These are phyloP conservation scores for Scrobipalpa costella DNA, from an alignment of 2,888 invertebrate genomes.

Conservation along the genomic window DNA sequence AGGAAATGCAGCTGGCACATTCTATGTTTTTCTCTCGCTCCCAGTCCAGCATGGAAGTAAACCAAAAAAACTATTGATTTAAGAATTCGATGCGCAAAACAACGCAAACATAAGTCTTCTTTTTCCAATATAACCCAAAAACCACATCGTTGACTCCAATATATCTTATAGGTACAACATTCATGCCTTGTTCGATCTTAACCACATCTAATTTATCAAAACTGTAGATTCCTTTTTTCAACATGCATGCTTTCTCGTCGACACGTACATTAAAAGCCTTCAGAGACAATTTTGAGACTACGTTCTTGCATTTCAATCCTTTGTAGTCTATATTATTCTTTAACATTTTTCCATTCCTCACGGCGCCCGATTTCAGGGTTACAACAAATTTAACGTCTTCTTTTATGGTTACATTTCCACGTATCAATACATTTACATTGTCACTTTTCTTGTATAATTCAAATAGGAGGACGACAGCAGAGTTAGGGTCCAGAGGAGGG, in stretches of 20 bases:
- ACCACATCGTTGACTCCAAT: conserved; percentile 41
- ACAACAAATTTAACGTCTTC: conserved; percentile 40
- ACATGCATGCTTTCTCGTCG: conserved; percentile 40
- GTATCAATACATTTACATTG: conserved; percentile 36
- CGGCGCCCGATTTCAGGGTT: conserved; percentile 40
- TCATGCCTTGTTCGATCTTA: conserved; percentile 40
- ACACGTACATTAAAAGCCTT: conserved; percentile 37
- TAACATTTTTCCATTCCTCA: conserved; percentile 31
- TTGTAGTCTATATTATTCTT: conserved; percentile 38
- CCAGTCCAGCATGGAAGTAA: no score
- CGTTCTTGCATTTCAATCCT: conserved; percentile 43
- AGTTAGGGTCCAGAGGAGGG: not conserved
- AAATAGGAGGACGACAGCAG: not conserved
- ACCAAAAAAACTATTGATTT: not conserved
- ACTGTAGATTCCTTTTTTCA: conserved; percentile 42
- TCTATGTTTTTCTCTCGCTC: no score
- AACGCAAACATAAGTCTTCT: conserved; percentile 34
- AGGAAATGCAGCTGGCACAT: no score
- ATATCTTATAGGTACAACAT: conserved; percentile 43
- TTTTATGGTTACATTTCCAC: conserved; percentile 41
- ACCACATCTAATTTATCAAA: conserved; percentile 42
- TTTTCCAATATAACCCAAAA: conserved; percentile 36
- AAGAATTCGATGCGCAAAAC: conserved; percentile 5
- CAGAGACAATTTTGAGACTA: conserved; percentile 40
- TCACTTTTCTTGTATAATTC: conserved; percentile 38